Conservation (phyloP, 1,140 invertebrate species). For the Drosophila busckii region DNA sequence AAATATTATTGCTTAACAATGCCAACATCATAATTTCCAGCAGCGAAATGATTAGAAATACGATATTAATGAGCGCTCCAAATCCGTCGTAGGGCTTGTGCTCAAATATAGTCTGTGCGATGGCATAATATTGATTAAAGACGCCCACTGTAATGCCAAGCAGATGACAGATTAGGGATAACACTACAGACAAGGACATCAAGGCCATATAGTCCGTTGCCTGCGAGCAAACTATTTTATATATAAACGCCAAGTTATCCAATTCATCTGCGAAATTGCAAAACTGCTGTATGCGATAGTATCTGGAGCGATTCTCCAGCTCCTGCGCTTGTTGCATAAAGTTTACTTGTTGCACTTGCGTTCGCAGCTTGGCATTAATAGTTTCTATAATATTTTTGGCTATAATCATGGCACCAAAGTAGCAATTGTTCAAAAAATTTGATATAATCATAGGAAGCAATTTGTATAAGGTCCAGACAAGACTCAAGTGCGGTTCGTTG, state of each 20-base stretch:
- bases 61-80: constrained; percentile 51
- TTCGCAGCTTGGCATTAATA: constrained; percentile 35
- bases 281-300: constrained; percentile 57
- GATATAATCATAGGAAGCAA: constrained; percentile 58
- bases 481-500: constrained; percentile 35
- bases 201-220: constrained; percentile 41
- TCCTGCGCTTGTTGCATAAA: constrained; percentile 34
- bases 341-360: constrained; percentile 48
- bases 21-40: constrained; percentile 49
- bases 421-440: constrained; percentile 62
- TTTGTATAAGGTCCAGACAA: constrained; percentile 47
- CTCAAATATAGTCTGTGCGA: constrained; percentile 55
- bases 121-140: constrained; percentile 51
- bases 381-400: constrained; percentile 36
- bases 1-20: constrained; percentile 39
- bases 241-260: constrained; percentile 42
- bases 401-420: constrained; percentile 56
- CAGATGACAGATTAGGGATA: constrained; percentile 62
- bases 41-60: constrained; percentile 60
- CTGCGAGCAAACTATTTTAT: constrained; percentile 38
- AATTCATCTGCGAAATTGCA: constrained; percentile 58
- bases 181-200: constrained; percentile 48
- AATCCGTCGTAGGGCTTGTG: constrained; percentile 54
- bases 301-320: constrained; percentile 34
- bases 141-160: constrained; percentile 64